Base-by-base conservation (phyloP, 2,797 vertebrate species). In the Chaenodraco wilsoni region DNA sequence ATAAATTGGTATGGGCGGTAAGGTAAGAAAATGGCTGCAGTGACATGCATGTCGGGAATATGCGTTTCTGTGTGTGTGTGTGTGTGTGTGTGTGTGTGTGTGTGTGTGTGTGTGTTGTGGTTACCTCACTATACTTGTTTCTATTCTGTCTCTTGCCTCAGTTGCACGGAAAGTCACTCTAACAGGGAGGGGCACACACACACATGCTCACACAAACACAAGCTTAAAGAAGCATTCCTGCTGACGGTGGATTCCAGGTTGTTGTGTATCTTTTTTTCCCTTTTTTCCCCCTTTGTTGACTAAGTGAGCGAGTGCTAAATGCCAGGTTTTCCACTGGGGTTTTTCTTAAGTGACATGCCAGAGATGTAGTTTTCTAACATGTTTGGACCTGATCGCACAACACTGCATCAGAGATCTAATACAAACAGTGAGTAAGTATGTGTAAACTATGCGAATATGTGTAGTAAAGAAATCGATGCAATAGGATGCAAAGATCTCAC, bases 121-220 rank as follows among this genome's bases (percentile, higher is more conserved):
- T 76, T 73, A 71, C 69, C 60, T 82, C 23, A 31, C 70, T 69
- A 63, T 70, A 33, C 74, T 83, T 59, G 85, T 85, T 84, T 84
- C 82, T 82, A 64, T 75, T 82, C 73, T 72, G 45, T 41, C 14
- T 83, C 45, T 65, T 62, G 44, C 67, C n/a, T 55, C 4, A 68
- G 70, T 59, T 59, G 56, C 51, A 78, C 79, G 76, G 79, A 89
- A 87, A 89, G 77, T 89, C 71, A 88, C 69, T 76, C 69, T 2
- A 59, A 74, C 65, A 82, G 90, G 88, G 87, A 84, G 87, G 82
- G 83, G 83, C 74, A 16, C 46, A 15, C 77, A 37, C 49, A 48
- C 45, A 56, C 52, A 48, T 31, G 17, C 41, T 56, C 51, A 67
- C 65, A 83, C 61, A 76, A 57, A 76, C 69, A 72, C 55, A 62